phyloP scores from a whole-genome alignment of 1,140 invertebrate genomes.

The Prorops nasuta region DNA sequence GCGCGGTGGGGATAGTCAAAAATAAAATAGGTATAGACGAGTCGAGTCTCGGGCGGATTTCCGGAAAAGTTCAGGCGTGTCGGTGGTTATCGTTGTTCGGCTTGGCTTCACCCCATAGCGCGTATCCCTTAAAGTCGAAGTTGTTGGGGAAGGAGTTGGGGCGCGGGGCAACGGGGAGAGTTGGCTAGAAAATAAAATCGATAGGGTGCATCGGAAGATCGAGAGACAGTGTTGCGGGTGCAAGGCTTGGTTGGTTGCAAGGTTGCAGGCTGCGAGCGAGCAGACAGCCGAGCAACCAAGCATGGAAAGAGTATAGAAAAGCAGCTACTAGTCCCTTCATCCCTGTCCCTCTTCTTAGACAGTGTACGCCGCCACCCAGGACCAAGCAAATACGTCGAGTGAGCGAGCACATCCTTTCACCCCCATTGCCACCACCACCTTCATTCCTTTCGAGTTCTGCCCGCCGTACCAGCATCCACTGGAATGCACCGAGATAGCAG shows the following conservation, averaged over 20 bases:
- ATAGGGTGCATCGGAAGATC: constrained; percentile 42
- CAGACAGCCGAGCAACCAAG: too few relatives aligned
- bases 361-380: neutral
- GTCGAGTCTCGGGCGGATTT: too few relatives aligned
- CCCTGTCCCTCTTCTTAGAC: neutral
- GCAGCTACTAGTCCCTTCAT: neutral
- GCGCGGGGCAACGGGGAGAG: constrained; percentile 22
- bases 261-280: too few relatives aligned
- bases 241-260: too few relatives aligned
- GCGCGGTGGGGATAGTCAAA: too few relatives aligned
- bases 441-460: constrained; percentile 9
- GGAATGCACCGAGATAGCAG: constrained; percentile 45
- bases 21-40: too few relatives aligned
- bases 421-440: constrained; percentile 10
- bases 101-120: constrained; percentile 3
- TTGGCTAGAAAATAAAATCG: constrained; percentile 50
- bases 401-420: too few relatives aligned
- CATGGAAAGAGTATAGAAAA: too few relatives aligned
- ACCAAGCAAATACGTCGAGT: too few relatives aligned
- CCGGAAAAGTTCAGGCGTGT: too few relatives aligned
- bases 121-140: constrained; percentile 4
- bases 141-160: constrained; percentile 27
- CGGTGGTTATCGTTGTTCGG: constrained; percentile 13
- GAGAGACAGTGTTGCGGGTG: too few relatives aligned
- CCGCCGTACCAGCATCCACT: constrained; percentile 26